Evolutionary conservation across 2,888 invertebrate species (phyloP).

Genomic region (Pogonocherus hispidulus): DNA sequence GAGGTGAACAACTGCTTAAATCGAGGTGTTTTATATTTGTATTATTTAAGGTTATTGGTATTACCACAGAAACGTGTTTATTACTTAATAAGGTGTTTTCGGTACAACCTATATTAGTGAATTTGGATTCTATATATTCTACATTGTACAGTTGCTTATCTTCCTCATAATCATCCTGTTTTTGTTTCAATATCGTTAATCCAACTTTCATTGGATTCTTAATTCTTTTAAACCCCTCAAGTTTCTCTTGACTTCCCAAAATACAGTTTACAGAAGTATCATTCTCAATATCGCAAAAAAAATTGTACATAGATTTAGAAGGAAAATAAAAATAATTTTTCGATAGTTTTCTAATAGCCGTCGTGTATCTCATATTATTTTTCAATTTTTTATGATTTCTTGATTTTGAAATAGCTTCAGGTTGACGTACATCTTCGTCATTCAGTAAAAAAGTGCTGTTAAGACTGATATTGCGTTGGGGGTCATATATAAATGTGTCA

Average conservation of each 20-base stretch:
- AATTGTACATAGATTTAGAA: slow-evolving; percentile 70
- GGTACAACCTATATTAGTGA: slow-evolving; percentile 50
- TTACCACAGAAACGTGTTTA: slow-evolving; percentile 65
- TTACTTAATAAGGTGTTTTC: slow-evolving; percentile 65
- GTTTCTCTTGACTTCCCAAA: slow-evolving; percentile 49
- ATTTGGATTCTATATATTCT: slow-evolving; percentile 47
- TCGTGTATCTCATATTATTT: slow-evolving; percentile 73
- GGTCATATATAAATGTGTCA: slow-evolving; percentile 71
- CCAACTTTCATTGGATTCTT: slow-evolving; percentile 44
- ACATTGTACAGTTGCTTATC: slow-evolving; percentile 50
- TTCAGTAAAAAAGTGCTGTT: slow-evolving; percentile 66
- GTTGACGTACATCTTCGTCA: slow-evolving; percentile 49
- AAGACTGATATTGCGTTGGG: slow-evolving; percentile 60
- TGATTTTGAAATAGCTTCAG: slow-evolving; percentile 60
- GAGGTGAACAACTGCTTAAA: slow-evolving; percentile 72
- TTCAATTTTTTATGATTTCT: slow-evolving; percentile 72
- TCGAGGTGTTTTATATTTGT: slow-evolving; percentile 63
- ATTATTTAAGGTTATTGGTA: slow-evolving; percentile 66
- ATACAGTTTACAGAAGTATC: slow-evolving; percentile 43
- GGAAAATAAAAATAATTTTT: slow-evolving; percentile 75
- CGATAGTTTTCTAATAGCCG: slow-evolving; percentile 73
- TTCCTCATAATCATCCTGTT: slow-evolving; percentile 55
- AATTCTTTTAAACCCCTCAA: slow-evolving; percentile 40
- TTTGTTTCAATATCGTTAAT: slow-evolving; percentile 38
- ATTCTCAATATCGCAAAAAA: slow-evolving; percentile 56